Base-by-base conservation (phyloP, 2,113 vertebrate species). In the Pedetes capensis region DNA sequence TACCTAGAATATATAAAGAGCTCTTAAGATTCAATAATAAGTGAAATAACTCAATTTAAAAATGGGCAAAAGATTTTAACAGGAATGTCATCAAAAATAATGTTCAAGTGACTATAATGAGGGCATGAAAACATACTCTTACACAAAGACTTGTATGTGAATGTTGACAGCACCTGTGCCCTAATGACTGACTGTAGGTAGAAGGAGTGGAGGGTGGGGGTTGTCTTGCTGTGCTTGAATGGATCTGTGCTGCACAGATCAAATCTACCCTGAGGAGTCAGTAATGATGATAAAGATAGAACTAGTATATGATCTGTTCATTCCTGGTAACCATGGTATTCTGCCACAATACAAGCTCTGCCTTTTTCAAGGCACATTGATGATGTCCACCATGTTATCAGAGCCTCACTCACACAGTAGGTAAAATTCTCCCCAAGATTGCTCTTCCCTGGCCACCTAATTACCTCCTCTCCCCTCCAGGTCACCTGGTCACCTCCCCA, bases 51-150 rank as follows among this genome's bases (percentile, higher is more conserved):
- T 66, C 23, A 83, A 86, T 55, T 85, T 68, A 39, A 89, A 64
- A 82, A 69, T 81, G 47, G 49, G 39, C 51, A 69, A 91, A 93
- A 84, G 16, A 37, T 53, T 85, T 81, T 51, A 57, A 72, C 14
- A 81, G 10, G 3, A 66, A 55, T 91, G 87, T 95, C 85, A 76
- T 25, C 39, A 63, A 87, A 86, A 57, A 78, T 87, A 27, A 80
- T 76, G 84, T 44, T 47, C 66, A 76, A 93, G 55, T 76, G 37
- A 93, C 69, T 74, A n/a, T n/a, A 85, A 75, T 23, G 87, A 84
- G 47, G 5, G 13, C 18, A 37, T 5, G 23, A 69, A 74, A 83
- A 47, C 13, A 34, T 49, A 42, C 17, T 37, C 42, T 23, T 78
- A 59, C 29, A n/a, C 34, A 85, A 89, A 79, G 69, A 72, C 34